Evolutionary conservation across 2,888 invertebrate species (phyloP), one percentile per base, ranked within the genome.

Genomic region (Drosophila koepferae): DNA sequence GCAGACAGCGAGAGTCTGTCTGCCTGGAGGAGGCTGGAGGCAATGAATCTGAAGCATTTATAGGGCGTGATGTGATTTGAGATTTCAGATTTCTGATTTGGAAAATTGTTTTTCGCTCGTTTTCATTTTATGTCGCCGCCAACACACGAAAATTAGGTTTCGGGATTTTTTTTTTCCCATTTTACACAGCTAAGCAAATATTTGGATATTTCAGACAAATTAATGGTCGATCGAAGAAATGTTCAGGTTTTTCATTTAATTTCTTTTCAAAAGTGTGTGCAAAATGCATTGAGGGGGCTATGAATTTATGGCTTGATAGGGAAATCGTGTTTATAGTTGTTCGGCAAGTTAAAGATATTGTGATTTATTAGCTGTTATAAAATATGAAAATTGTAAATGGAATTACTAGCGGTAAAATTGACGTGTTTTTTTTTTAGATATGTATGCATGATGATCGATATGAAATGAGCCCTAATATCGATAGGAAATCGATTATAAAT

Each of bases 61-160:
- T 87, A 84, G 85, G 85, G 72, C 71, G 76, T 85, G 86, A 87
- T 89, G 69, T 82, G 88, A 75, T 89, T 83, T 74, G 34, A 61
- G 88, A 75, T 89, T 83, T 79, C 34, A 61, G 46, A 61, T 89
- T 83, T 79, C 34, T 58, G 46, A 61, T 61, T 66, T 34, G 20
- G 16, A 54, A 65, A 71, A 77, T 69, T 56, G 60, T 41, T 67
- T 72, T 34, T 6, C 43, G 40, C 63, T 69, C 64, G 44, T 73
- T 78, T 74, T 66, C 53, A 65, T 62, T 72, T 62, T 18, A 64
- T 84, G 90, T 81, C 90, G 65, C 65, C 56, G 31, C 55, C 49
- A 48, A 54, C 28, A 53, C n/a, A 6, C 34, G 18, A 8, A 23
- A 63, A 28, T 43, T 4, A 12, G 38, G 23, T 41, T 40, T 55